Percentiles rank a stretch among this genome's conserved stretches.
Evolutionary conservation across 2,797 vertebrate genomes (phyloP).

Genomic region (Odontamblyopus lacepedii): DNA sequence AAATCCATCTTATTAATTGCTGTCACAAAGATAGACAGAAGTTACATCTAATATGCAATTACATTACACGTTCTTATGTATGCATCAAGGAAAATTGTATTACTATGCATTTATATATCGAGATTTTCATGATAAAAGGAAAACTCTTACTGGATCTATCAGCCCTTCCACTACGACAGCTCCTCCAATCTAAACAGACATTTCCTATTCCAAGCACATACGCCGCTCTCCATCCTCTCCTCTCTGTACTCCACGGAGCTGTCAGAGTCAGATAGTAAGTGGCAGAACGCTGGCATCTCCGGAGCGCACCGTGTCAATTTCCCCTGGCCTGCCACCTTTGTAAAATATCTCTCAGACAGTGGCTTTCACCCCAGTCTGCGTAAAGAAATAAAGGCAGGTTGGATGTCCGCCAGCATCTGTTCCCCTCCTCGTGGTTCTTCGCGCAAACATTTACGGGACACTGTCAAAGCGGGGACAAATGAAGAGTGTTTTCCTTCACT

Average conservation of each 20-base stretch:
- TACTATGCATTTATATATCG: not conserved
- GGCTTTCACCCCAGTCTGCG: constrained; percentile 52
- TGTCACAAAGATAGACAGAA: not conserved
- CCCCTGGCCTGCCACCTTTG: constrained; percentile 62
- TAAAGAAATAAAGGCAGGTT: constrained; percentile 65
- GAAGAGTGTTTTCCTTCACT: constrained; percentile 33
- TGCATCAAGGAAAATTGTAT: not conserved
- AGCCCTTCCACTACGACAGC: constrained; percentile 29
- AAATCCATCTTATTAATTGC: not conserved
- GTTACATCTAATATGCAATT: not conserved
- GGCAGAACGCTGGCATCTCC: constrained; percentile 64
- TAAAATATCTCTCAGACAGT: constrained; percentile 47
- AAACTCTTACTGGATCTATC: constrained; percentile 26
- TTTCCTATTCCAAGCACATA: constrained; percentile 54
- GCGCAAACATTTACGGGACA: constrained; percentile 31
- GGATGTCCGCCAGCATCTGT: constrained; percentile 47
- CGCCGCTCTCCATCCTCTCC: constrained; percentile 21
- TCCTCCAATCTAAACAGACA: constrained; percentile 33
- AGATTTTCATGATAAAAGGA: not conserved
- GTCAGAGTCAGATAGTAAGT: constrained; percentile 66
- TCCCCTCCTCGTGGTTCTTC: constrained; percentile 33
- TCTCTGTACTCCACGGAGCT: constrained; percentile 59
- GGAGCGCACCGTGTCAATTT: constrained; percentile 59
- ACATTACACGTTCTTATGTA: not conserved
- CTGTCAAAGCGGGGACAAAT: constrained; percentile 43